Evolutionary conservation across 2,113 vertebrate genomes (phyloP).

Genomic region (Speoplatyrhinus poulsoni): DNA sequence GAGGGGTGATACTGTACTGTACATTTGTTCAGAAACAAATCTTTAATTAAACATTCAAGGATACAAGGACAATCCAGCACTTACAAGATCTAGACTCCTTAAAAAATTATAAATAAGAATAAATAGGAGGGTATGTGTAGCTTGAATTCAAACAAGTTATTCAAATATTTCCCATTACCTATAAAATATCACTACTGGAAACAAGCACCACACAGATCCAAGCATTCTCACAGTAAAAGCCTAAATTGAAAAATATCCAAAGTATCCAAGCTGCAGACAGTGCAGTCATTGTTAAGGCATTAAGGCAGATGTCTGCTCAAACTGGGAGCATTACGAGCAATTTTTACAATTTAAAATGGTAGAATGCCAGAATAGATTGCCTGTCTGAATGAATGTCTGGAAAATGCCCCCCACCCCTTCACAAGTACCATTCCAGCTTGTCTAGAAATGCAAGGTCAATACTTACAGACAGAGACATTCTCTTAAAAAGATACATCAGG

Average conservation of each 20-base stretch:
- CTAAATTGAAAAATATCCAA: constrained; percentile 37
- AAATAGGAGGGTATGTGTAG: background rate
- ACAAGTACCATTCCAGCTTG: constrained; percentile 41
- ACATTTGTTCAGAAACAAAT: background rate
- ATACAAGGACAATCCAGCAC: constrained; percentile 36
- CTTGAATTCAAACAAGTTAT: constrained; percentile 3
- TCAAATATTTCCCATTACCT: constrained; percentile 33
- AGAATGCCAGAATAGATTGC: constrained; percentile 67
- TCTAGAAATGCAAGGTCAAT: constrained; percentile 62
- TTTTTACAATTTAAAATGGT: constrained; percentile 60
- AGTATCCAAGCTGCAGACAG: constrained; percentile 17
- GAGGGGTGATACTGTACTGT: constrained; percentile 7
- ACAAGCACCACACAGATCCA: constrained; percentile 12
- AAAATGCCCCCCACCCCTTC: constrained; percentile 53
- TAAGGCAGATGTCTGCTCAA: constrained; percentile 48
- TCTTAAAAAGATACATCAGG: constrained; percentile 11
- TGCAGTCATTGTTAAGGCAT: constrained; percentile 43
- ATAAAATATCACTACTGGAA: constrained; percentile 2
- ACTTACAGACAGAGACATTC: constrained; percentile 49
- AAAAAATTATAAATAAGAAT: constrained; percentile 29
- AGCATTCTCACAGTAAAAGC: background rate
- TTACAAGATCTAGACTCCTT: constrained; percentile 41
- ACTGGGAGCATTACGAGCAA: constrained; percentile 40
- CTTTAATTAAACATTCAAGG: constrained; percentile 5
- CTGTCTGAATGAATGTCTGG: constrained; percentile 77